phyloP scores from a whole-genome alignment of 2,888 invertebrate species.

The Pheosia gnoma region DNA sequence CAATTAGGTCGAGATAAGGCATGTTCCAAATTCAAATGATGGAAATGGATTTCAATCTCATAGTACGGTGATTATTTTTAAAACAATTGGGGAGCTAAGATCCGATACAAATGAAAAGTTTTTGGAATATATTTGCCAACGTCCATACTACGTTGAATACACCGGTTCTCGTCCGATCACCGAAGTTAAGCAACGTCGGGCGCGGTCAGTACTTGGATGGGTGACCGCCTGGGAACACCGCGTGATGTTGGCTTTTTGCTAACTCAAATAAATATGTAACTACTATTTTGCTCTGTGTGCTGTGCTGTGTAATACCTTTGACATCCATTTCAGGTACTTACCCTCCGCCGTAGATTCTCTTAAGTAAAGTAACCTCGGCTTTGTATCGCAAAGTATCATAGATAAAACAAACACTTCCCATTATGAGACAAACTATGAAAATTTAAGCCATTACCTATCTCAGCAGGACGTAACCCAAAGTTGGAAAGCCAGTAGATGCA shows the following conservation, averaged over 20 bases:
- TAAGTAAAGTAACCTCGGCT: neutral
- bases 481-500: constrained; percentile 58
- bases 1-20: too few relatives aligned
- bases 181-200: constrained; percentile 68
- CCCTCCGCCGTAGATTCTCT: too few relatives aligned
- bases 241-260: constrained; percentile 41
- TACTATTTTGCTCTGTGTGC: too few relatives aligned
- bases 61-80: too few relatives aligned
- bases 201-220: constrained; percentile 73
- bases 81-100: too few relatives aligned
- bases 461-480: constrained; percentile 71
- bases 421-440: constrained; percentile 46
- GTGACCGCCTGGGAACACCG: constrained; percentile 72
- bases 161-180: constrained; percentile 15
- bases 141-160: constrained; percentile 22
- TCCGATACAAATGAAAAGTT: neutral
- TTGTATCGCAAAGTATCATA: constrained; percentile 7
- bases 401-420: constrained; percentile 35
- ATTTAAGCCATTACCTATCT: constrained; percentile 67
- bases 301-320: too few relatives aligned
- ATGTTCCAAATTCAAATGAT: too few relatives aligned
- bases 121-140: constrained; percentile 9
- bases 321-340: too few relatives aligned
- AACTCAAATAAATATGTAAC: too few relatives aligned
- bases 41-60: too few relatives aligned